These are phyloP conservation scores for Megastigmus dorsalis DNA, from an alignment of 2,888 invertebrate species.

Conservation along the genomic window DNA sequence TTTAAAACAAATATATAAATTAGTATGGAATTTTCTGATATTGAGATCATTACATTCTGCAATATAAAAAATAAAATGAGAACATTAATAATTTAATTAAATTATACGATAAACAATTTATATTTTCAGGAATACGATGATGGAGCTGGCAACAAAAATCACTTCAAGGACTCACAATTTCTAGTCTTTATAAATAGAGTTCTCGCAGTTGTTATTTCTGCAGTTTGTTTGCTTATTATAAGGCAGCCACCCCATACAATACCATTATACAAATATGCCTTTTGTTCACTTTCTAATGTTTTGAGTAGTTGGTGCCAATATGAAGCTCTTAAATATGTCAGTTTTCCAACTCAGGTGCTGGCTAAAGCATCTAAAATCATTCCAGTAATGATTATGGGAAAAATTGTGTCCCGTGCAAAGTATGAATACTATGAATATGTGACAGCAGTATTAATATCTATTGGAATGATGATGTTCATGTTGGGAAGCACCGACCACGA, in stretches of 20 bases:
- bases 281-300: constrained; percentile 96
- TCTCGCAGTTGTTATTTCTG: constrained; percentile 86
- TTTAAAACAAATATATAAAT: constrained; percentile 1
- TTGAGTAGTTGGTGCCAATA: constrained; percentile 99
- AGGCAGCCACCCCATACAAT: constrained; percentile 84
- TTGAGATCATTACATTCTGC: neutral
- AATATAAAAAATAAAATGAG: too few relatives aligned
- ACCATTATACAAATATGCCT: constrained; percentile 95
- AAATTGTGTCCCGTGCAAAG: constrained; percentile 88
- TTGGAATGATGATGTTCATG: constrained; percentile 96
- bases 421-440: constrained; percentile 95
- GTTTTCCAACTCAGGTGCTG: constrained; percentile 96
- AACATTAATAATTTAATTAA: neutral
- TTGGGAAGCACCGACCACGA: constrained; percentile 83
- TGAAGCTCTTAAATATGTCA: constrained; percentile 98
- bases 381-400: constrained; percentile 99
- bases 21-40: constrained; percentile 2
- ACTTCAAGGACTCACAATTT: constrained; percentile 96
- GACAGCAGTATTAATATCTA: constrained; percentile 90
- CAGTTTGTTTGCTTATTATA: constrained; percentile 78
- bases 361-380: constrained; percentile 99
- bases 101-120: constrained; percentile 4
- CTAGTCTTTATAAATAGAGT: constrained; percentile 96
- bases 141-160: constrained; percentile 78
- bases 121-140: constrained; percentile 80